phyloP scores from a whole-genome alignment of 2,113 vertebrate genomes.

The Oxygymnocypris stewartii region DNA sequence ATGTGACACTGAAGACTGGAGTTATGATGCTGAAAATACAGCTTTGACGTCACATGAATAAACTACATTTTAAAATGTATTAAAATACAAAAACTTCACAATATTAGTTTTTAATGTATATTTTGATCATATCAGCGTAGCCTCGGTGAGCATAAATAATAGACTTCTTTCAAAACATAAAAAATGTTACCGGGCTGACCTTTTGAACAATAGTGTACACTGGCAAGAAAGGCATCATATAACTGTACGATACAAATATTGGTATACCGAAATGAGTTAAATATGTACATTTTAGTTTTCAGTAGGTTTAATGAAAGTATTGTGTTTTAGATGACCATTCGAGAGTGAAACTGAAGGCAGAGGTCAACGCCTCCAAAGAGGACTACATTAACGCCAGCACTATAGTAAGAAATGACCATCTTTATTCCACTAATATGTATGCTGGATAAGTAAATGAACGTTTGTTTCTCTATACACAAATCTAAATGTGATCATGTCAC shows the following conservation, averaged over 20 bases:
- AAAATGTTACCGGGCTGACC: not conserved
- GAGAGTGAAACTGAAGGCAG: slow-evolving; percentile 91
- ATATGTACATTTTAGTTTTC: not conserved
- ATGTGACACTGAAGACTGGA: too few species aligned
- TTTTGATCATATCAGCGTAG: not conserved
- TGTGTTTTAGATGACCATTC: slow-evolving; percentile 85
- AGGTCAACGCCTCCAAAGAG: slow-evolving; percentile 83
- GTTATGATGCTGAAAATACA: too few species aligned
- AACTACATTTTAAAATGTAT: too few species aligned
- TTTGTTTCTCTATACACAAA: not conserved
- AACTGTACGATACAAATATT: not conserved
- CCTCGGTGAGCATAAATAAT: not conserved
- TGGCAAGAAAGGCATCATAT: not conserved
- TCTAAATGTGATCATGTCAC: slow-evolving; percentile 1
- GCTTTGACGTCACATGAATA: too few species aligned
- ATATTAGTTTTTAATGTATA: not conserved
- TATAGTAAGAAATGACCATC: slow-evolving; percentile 80
- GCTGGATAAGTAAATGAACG: not conserved
- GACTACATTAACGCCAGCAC: slow-evolving; percentile 98
- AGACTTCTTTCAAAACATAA: not conserved
- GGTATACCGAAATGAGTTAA: not conserved
- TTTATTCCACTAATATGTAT: not conserved
- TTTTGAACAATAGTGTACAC: not conserved
- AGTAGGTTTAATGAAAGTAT: not conserved
- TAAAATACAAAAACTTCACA: not conserved